Conservation (phyloP, 2,888 invertebrate genomes). For the Amiota mariae region DNA sequence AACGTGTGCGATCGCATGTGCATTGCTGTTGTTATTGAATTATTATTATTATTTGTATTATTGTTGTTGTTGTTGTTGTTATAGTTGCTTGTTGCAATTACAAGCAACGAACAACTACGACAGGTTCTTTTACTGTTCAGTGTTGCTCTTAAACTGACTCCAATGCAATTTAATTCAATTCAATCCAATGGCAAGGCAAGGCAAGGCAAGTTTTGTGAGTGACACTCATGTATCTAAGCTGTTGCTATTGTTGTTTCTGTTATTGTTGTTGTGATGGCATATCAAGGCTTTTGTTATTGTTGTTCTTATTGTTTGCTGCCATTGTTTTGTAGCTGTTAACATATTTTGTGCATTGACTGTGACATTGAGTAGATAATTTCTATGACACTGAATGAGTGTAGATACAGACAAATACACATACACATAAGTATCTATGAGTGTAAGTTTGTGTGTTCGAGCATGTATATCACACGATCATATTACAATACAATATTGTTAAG, state of each 20-base stretch:
- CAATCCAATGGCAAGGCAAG: too few species aligned
- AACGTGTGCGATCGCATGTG: constrained; percentile 56
- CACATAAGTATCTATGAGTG: constrained; percentile 11
- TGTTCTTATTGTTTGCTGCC: background rate
- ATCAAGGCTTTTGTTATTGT: constrained; percentile 1
- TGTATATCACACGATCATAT: constrained; percentile 22
- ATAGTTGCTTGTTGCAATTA: constrained; percentile 23
- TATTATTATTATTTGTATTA: background rate
- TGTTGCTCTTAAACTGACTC: too few species aligned
- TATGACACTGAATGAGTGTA: constrained; percentile 28
- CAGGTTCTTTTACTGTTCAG: constrained; percentile 57
- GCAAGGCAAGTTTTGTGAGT: too few species aligned
- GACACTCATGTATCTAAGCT: too few species aligned
- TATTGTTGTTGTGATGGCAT: background rate
- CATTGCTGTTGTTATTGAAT: constrained; percentile 38
- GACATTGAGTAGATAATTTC: constrained; percentile 55
- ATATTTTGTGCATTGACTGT: constrained; percentile 65
- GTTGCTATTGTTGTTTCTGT: constrained; percentile 24
- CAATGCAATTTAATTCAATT: too few species aligned
- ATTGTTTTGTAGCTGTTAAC: constrained; percentile 43
- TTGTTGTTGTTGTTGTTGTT: constrained; percentile 31
- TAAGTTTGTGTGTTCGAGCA: too few species aligned
- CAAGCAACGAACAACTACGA: constrained; percentile 37
- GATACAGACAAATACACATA: background rate
- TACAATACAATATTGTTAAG: constrained; percentile 1